phyloP scores from a whole-genome alignment of 2,113 vertebrate species.

The Sitta europaea region DNA sequence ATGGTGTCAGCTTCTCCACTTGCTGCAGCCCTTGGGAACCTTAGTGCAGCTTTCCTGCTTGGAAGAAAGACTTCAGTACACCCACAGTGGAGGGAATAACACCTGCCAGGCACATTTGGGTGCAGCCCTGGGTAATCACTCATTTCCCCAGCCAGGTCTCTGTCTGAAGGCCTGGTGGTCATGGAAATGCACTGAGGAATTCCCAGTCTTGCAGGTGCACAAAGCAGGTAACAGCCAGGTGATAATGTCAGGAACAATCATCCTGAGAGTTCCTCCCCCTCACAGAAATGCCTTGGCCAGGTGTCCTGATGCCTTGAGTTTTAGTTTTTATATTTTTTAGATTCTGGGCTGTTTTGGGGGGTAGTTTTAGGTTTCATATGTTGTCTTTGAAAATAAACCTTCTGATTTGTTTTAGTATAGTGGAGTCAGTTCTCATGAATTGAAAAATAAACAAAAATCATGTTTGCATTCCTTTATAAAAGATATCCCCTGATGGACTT shows the following conservation, averaged over 20 bases:
- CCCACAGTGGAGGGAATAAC: background rate
- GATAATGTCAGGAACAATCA: background rate
- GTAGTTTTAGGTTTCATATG: no score
- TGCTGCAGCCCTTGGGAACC: background rate
- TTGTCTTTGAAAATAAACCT: no score
- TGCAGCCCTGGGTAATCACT: background rate
- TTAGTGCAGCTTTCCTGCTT: background rate
- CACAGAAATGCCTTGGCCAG: background rate
- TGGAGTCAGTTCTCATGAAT: no score
- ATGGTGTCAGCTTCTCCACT: background rate
- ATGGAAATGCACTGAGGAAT: background rate
- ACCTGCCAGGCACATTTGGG: background rate
- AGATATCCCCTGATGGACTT: no score
- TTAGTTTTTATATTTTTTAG: no score
- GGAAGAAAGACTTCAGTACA: background rate
- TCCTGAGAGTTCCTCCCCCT: background rate
- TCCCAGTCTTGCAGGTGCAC: background rate
- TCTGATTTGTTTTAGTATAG: no score
- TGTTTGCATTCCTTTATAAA: no score
- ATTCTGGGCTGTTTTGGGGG: no score
- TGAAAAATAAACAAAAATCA: no score
- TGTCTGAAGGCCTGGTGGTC: background rate
- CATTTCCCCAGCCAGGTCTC: background rate
- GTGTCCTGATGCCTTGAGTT: no score
- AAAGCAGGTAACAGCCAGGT: background rate